Base-by-base conservation (phyloP, 2,113 vertebrate species). In the Struthio camelus region DNA sequence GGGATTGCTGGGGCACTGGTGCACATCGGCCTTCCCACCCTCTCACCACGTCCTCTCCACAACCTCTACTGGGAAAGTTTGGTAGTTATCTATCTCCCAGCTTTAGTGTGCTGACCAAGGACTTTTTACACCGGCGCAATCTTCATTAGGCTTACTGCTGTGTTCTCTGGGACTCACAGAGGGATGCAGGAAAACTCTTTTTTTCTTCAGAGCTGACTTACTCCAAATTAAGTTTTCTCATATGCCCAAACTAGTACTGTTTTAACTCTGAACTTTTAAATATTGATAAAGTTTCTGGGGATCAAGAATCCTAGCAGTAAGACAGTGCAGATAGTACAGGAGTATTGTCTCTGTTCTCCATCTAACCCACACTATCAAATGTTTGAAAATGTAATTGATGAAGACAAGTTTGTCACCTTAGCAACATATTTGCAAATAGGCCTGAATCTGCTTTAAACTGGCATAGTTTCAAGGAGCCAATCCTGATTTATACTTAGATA, bases 401-500 rank as follows among this genome's bases (percentile, higher is more conserved):
- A 89, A 82, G 53, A 28, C 9, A 72, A 5, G 1, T 53, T 90
- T 92, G 69, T 82, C 34, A 48, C 62, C 30, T 66, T 44, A 38
- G 32, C 22, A 85, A 34, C 30, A 53, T 24, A 11, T n/a, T 17
- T 70, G 22, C 36, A 82, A 89, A 54, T 30, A 18, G 18, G 6
- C 32, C 50, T 42, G 64, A 58, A 80, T 89, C 81, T 89, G 8
- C 78, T 80, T 62, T 89, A 82, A 80, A 0, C 5, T 73, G 27
- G 30, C 89, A 23, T 11, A 82, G 22, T 94, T 91, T 89, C 78
- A 89, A 70, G 34, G 66, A 53, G 9, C 15, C 62, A 77, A 85
- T 93, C 78, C 75, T 83, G 75, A 91, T 82, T 91, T 92, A 76
- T 66, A 54, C 58, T 85, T 5, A 5, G 50, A 73, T 90, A 92